Evolutionary conservation across 1,140 invertebrate genomes (phyloP), one percentile per base, ranked within the genome.

Genomic region (Ericerus pela): DNA sequence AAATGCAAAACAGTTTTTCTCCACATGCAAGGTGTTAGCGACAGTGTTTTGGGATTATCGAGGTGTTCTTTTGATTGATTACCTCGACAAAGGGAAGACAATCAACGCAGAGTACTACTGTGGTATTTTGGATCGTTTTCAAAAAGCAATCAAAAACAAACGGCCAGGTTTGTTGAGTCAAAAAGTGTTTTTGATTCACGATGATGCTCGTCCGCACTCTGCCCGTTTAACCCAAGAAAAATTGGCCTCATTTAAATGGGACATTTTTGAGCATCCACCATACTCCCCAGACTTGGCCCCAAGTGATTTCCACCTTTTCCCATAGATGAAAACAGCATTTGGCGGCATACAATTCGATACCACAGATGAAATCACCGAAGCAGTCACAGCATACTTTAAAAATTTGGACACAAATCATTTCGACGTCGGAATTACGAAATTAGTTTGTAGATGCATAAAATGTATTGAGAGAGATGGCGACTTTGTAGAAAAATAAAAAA

Each of bases 161-260:
- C 38, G 60, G 29, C 36, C 53, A 8, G 53, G 60, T 55, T 53
- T 60, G 38, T 53, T 64, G 47, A 61, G 16, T 28, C 16, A n/a
- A 38, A 36, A 53, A 59, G 54, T 66, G 20, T 51, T 61, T 33
- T 54, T 66, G 12, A 54, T 62, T 22, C 63, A 69, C 54, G 67
- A 70, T 61, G 71, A 70, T 52, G 64, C 67, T n/a, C 58, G 60
- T 26, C 64, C 63, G 18, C 63, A 71, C 55, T 54, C 57, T 29
- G 58, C 59, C 36, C 16, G 18, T 16, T 2, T 41, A 28, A 66
- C 63, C 22, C 31, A 58, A 22, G 33, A 57, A 1, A 41, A 60
- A 20, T 54, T 62, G 43, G 36, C 16, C n/a, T 30, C 27, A 33
- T 61, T 67, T 22, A 60, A 60, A 53, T 69, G 62, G 61, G 65